These are phyloP conservation scores for Toxostoma redivivum DNA, from an alignment of 2,113 vertebrate genomes.

Conservation along the genomic window DNA sequence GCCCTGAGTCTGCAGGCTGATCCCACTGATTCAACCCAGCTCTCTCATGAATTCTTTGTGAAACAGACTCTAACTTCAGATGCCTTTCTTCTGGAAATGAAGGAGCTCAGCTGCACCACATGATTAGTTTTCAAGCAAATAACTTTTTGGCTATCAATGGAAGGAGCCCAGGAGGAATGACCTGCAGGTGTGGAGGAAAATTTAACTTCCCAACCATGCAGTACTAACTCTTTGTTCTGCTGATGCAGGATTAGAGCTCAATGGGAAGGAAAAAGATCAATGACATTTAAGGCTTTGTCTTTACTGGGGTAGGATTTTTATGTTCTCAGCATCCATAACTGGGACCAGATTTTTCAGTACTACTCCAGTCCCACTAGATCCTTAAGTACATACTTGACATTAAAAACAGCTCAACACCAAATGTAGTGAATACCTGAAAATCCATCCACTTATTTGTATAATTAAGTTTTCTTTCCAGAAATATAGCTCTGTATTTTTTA, in stretches of 20 bases:
- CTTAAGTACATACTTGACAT: background rate
- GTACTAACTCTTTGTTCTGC: conserved; percentile 53
- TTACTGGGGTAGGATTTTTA: conserved; percentile 24
- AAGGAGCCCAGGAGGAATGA: conserved; percentile 45
- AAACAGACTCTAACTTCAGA: conserved; percentile 19
- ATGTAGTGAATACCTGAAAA: conserved; percentile 11
- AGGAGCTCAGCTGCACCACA: conserved; percentile 48
- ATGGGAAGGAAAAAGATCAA: conserved; percentile 57
- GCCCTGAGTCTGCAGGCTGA: conserved; percentile 19
- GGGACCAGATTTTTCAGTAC: conserved; percentile 45
- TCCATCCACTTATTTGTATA: background rate
- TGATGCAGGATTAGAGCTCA: conserved; percentile 56
- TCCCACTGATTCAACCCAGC: conserved; percentile 32
- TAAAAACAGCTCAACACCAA: conserved; percentile 1
- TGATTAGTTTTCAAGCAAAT: conserved; percentile 61
- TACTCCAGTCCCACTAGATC: background rate
- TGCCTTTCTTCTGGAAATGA: conserved; percentile 28
- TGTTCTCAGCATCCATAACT: conserved; percentile 47
- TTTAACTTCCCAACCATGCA: conserved; percentile 48
- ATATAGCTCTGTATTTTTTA: background rate
- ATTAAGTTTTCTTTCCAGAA: background rate
- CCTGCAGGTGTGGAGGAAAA: conserved; percentile 57
- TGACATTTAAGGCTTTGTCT: conserved; percentile 48
- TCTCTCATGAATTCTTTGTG: conserved; percentile 26
- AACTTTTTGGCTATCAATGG: conserved; percentile 40